Base-by-base conservation (phyloP, 2,888 invertebrate genomes). In the Plebejus melissa region DNA sequence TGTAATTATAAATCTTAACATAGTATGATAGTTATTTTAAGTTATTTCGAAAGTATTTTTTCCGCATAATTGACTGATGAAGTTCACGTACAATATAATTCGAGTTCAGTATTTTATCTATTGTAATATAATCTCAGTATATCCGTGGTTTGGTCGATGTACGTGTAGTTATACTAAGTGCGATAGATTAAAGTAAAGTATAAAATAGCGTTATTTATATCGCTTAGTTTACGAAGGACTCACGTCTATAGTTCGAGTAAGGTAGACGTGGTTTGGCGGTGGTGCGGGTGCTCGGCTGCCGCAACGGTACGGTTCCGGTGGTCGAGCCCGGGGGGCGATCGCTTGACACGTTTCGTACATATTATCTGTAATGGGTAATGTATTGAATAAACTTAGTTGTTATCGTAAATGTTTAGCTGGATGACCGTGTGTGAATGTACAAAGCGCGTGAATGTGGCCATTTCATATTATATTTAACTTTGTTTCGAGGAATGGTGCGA, bases 361-460 rank as follows among this genome's bases (percentile, higher is more conserved):
- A 86, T 90, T 90, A 89, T 90, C 91, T 89, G 87, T 88, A 89
- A 88, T 82, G 86, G 90, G 85, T 90, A 88, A 89, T 87, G 85
- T 91, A 90, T 89, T 87, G 83, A 87, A 86, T 88, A 87, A 88
- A 88, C 84, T 88, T 93, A 93, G 93, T 89, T 91, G 92, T 93
- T 93, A 93, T 85, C 87, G 91, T 93, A 93, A 93, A 93, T 93
- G 93, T 93, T 92, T 93, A 93, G 93, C 88, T 88, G 92, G 89
- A 86, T 88, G 91, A 89, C 84, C 83, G 85, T 86, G 92, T 88
- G 90, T 91, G 93, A 85, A 78, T 92, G 92, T 90, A 88, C 86
- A 89, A 87, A 89, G 86, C 78, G 93, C 80, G 87, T 92, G 93
- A 90, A 90, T 93, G 93, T 87, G 90, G 85, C 85, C 86, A 84